These are phyloP conservation scores for Pinctada fucata DNA, from an alignment of 2,888 invertebrate species.

Conservation along the genomic window DNA sequence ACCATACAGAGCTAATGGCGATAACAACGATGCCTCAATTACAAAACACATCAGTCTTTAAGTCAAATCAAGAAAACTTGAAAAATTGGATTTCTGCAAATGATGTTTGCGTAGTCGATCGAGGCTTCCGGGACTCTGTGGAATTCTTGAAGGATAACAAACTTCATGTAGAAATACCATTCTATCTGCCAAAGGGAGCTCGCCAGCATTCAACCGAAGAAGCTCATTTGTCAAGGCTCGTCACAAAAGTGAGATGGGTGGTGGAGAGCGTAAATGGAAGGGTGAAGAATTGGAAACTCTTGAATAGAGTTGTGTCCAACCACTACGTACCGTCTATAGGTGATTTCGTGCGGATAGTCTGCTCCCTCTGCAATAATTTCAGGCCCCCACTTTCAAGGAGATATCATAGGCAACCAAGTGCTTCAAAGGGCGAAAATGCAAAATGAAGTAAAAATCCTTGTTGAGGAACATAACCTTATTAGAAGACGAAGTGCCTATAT, in stretches of 20 bases:
- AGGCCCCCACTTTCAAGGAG: not conserved
- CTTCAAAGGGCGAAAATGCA: not conserved
- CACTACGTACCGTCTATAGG: constrained; percentile 24
- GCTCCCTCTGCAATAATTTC: no score
- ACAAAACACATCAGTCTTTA: constrained; percentile 16
- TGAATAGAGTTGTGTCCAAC: constrained; percentile 22
- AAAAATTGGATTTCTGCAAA: constrained; percentile 17
- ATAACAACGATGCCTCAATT: constrained; percentile 26
- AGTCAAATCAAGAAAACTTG: constrained; percentile 6
- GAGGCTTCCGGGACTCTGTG: no score
- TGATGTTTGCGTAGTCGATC: no score
- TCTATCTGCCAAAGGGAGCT: constrained; percentile 17
- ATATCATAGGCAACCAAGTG: constrained; percentile 4
- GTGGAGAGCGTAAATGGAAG: constrained; percentile 19
- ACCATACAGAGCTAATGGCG: constrained; percentile 28
- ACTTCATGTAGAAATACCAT: constrained; percentile 24
- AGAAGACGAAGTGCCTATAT: constrained; percentile 2
- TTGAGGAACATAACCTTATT: constrained; percentile 4
- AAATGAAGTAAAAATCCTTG: not conserved
- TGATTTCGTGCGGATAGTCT: constrained; percentile 10
- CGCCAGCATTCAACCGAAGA: constrained; percentile 27
- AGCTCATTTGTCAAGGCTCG: constrained; percentile 23
- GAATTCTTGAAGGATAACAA: no score
- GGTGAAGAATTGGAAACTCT: constrained; percentile 24
- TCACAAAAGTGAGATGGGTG: constrained; percentile 29